Evolutionary conservation across 2,888 invertebrate genomes (phyloP), one percentile per base, ranked within the genome.

Genomic region (Tridacna gigas): DNA sequence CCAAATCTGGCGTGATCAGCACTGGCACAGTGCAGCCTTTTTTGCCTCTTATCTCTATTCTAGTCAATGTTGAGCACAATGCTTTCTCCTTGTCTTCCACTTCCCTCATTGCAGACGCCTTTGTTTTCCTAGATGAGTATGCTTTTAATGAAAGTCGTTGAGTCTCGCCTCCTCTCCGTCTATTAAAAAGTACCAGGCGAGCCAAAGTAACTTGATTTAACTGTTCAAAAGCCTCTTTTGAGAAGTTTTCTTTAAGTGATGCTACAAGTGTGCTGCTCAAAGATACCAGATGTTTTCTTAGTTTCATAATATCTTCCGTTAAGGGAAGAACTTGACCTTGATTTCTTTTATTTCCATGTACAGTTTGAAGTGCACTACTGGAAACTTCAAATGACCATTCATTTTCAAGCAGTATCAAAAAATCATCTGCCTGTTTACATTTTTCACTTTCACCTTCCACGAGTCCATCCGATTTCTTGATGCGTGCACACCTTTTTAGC

Each of bases 361-460:
- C 13, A 60, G 74, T 75, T 22, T 76, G 77, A 26, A 80, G n/a
- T 13, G 80, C 77, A 25, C 26, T 13, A 67, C 73, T 45, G 22
- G 83, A 83, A 26, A 83, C 61, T 47, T 66, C 67, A 66, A 78
- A 74, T 56, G 82, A 78, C 80, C 80, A 80, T 26, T 77, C 83
- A 51, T 73, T 56, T 69, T 80, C 83, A 65, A 28, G 12, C 26
- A 83, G 26, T 15, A 48, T 37, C 13, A 83, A 26, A 60, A 73
- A 83, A 20, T 56, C 77, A 83, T 80, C 77, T 18, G 83, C 74
- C 26, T 76, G 15, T 47, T 79, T 56, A 11, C 73, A 22, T 20
- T 51, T 20, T n/a, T 60, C 66, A 26, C 26, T 13, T 61, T 74
- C 22, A 18, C 71, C 77, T 18, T 51, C 4, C 11, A 83, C 73